Evolutionary conservation across 2,797 vertebrate species (phyloP).

Genomic region (Darevskia mixta): DNA sequence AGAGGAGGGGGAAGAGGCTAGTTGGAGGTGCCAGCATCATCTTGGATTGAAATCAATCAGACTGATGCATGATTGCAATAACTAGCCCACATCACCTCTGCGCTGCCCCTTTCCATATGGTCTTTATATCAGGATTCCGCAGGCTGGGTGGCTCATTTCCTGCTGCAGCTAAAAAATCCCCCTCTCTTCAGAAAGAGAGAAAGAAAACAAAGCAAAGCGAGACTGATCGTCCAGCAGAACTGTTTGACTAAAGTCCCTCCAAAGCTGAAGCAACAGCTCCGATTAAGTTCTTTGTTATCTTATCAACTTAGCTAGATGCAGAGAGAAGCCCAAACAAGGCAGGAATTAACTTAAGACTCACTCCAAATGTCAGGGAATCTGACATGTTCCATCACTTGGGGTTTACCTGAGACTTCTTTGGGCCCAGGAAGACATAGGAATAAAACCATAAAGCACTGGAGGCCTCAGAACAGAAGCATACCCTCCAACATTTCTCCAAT

Average conservation of each 20-base stretch:
- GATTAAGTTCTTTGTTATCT: conserved; percentile 26
- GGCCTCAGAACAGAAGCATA: too few relatives aligned
- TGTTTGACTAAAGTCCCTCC: conserved; percentile 44
- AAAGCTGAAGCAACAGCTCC: conserved; percentile 24
- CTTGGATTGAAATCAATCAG: conserved; percentile 78
- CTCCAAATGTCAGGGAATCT: not conserved
- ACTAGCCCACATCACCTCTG: conserved; percentile 70
- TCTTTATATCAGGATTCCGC: conserved; percentile 74
- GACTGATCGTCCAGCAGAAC: conserved; percentile 58
- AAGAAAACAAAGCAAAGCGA: conserved; percentile 54
- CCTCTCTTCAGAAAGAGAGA: conserved; percentile 63
- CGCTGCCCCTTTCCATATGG: conserved; percentile 70
- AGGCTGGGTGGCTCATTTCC: conserved; percentile 79
- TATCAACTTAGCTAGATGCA: conserved; percentile 16
- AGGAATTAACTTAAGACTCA: not conserved
- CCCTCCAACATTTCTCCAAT: too few relatives aligned
- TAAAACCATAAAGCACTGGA: too few relatives aligned
- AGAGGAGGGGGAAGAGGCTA: conserved; percentile 24
- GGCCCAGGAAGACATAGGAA: too few relatives aligned
- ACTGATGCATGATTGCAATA: conserved; percentile 70
- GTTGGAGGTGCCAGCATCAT: conserved; percentile 70
- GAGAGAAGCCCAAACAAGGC: not conserved
- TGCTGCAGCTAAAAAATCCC: conserved; percentile 61
- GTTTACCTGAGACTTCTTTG: not conserved
- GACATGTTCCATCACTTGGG: not conserved